Evolutionary conservation across 2,113 vertebrate species (phyloP).

Genomic region (Clinocottus analis): DNA sequence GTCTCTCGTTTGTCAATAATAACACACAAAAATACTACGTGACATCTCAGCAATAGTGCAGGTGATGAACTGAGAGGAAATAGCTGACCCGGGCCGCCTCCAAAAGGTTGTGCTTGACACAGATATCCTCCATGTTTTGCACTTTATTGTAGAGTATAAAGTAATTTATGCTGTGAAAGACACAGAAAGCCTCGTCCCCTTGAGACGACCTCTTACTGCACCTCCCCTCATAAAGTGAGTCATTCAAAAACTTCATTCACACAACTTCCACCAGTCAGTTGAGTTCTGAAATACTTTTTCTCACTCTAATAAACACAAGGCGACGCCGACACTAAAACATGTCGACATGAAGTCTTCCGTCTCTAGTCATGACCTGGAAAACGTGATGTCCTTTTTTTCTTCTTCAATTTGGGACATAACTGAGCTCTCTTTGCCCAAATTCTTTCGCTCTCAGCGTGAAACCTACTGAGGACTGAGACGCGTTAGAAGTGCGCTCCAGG

Average conservation of each 20-base stretch:
- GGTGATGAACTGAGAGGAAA: not conserved
- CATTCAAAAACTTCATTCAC: not conserved
- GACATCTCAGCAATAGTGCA: slow-evolving; percentile 2
- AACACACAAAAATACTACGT: not conserved
- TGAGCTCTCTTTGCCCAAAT: slow-evolving; percentile 46
- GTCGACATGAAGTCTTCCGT: slow-evolving; percentile 17
- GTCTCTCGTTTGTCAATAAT: not conserved
- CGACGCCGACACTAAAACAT: not conserved
- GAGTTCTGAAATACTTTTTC: slow-evolving; percentile 7
- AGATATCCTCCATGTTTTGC: not conserved
- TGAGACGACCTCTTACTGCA: not conserved
- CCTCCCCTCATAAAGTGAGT: not conserved
- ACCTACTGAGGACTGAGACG: slow-evolving; percentile 49
- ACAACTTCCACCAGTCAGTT: slow-evolving; percentile 2
- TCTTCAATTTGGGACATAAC: slow-evolving; percentile 38
- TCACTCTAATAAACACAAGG: slow-evolving; percentile 30
- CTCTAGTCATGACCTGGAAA: slow-evolving; percentile 59
- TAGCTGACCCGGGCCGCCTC: slow-evolving; percentile 8
- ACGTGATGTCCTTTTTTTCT: slow-evolving; percentile 27
- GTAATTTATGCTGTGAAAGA: not conserved
- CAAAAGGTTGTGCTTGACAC: not conserved
- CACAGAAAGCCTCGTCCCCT: not conserved
- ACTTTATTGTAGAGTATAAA: not conserved
- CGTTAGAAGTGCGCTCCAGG: slow-evolving; percentile 72
- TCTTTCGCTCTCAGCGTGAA: slow-evolving; percentile 44